Percentiles rank a stretch among this genome's conserved stretches.
Evolutionary conservation across 2,113 vertebrate species (phyloP).

Genomic region (Oncorhynchus mykiss): DNA sequence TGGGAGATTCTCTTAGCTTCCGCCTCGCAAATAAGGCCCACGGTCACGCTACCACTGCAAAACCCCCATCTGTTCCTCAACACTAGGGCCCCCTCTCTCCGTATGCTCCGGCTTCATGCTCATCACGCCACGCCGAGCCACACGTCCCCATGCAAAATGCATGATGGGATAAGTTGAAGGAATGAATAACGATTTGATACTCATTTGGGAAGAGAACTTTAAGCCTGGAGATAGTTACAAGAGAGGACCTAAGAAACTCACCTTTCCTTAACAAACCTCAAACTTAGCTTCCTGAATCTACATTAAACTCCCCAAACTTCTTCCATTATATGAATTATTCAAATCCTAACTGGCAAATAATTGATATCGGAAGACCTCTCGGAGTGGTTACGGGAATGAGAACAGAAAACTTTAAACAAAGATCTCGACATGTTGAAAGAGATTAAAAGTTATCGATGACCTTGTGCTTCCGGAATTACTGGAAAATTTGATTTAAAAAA

Average conservation of each 20-base stretch:
- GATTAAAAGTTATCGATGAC: neutral
- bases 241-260: conserved; percentile 11
- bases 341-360: conserved; percentile 54
- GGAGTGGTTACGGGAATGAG: conserved; percentile 15
- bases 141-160: conserved; percentile 46
- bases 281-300: conserved; percentile 34
- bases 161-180: conserved; percentile 44
- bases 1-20: conserved; percentile 33
- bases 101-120: conserved; percentile 1
- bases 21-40: conserved; percentile 31
- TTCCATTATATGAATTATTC: conserved; percentile 48
- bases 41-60: conserved; percentile 44
- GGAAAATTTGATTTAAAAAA: neutral
- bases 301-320: conserved; percentile 33
- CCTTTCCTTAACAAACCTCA: conserved; percentile 33
- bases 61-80: conserved; percentile 30
- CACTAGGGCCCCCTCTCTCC: conserved; percentile 7
- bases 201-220: conserved; percentile 30
- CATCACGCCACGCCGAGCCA: neutral
- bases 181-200: conserved; percentile 46
- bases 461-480: neutral
- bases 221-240: conserved; percentile 15
- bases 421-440: neutral
- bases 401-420: neutral
- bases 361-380: conserved; percentile 43